Evolutionary conservation across 2,888 invertebrate species (phyloP).

Genomic region (Chirona hameri): DNA sequence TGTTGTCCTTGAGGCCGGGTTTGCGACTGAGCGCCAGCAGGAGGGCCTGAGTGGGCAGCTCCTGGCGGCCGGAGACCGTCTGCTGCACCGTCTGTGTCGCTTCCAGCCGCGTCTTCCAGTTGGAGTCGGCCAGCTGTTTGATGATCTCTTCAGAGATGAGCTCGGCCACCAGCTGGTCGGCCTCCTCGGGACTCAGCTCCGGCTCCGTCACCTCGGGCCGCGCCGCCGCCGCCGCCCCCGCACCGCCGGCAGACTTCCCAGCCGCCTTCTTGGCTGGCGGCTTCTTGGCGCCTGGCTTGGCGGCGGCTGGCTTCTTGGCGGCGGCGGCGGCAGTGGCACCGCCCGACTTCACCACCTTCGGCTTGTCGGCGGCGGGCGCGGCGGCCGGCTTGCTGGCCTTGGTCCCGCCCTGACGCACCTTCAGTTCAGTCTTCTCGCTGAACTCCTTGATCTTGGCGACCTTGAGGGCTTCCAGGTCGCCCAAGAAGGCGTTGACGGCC

Average conservation of each 20-base stretch:
- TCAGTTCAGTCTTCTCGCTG: slow-evolving; percentile 85
- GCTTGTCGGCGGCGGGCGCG: slow-evolving; percentile 46
- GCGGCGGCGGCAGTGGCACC: neutral
- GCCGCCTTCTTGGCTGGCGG: slow-evolving; percentile 45
- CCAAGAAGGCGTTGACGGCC: slow-evolving; percentile 75
- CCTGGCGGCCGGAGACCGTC: slow-evolving; percentile 57
- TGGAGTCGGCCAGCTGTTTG: slow-evolving; percentile 65
- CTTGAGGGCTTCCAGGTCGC: slow-evolving; percentile 84
- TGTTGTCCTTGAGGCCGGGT: slow-evolving; percentile 82
- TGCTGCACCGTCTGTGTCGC: slow-evolving; percentile 68
- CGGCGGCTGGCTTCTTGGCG: slow-evolving; percentile 31
- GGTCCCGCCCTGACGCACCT: slow-evolving; percentile 58
- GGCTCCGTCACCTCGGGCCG: slow-evolving; percentile 52
- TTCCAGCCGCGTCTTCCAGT: slow-evolving; percentile 79
- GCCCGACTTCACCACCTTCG: slow-evolving; percentile 56
- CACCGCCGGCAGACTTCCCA: slow-evolving; percentile 44
- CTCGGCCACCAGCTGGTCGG: slow-evolving; percentile 66
- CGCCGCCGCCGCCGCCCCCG: slow-evolving; percentile 31
- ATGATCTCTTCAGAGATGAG: slow-evolving; percentile 62
- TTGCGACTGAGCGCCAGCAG: slow-evolving; percentile 71
- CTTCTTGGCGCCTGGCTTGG: slow-evolving; percentile 37
- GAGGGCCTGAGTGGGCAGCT: slow-evolving; percentile 69
- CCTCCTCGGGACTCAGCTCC: slow-evolving; percentile 71
- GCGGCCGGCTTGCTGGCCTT: slow-evolving; percentile 52
- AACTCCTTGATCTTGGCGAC: slow-evolving; percentile 91